Base-by-base conservation (phyloP, 37 sponge, comb jelly and placozoan genomes). In the Crambe crambe region DNA sequence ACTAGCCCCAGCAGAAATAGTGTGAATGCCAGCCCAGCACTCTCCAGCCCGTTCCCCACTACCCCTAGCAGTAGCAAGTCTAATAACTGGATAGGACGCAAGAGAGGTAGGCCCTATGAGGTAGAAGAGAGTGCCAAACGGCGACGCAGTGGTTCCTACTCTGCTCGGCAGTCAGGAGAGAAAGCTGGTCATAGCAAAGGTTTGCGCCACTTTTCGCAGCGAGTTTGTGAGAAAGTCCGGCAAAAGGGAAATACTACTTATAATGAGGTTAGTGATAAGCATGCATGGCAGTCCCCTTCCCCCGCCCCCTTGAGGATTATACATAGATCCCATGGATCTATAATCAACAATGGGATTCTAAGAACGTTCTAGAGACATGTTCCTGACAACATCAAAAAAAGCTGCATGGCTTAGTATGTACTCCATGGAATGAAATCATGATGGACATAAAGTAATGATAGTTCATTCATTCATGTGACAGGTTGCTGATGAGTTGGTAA, bases 401-500 rank as follows among this genome's bases (percentile, higher is more conserved):
- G n/a, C n/a, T n/a, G n/a, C n/a, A n/a, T n/a, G 18, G 3, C 6
- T 17, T 61, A 35, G 3, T 34, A 68, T 68, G 38, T 18, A 36
- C 25, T 31, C 37, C 12, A 47, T 12, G 6, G 51, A 47, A 47
- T 12, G 6, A 47, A 47, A 47, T 15, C 12, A 12, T 47, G 30
- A 62, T 62, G 63, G 6, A 18, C 63, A 62, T 62, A 20, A 20
- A 62, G n/a, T 27, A 62, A 30, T 62, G 63, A 23, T 30, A 62
- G 5, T 20, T 62, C 17, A 20, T 47, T 47, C 51, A 47, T 15
- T 47, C 30, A 21, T 61, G 22, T 5, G 5, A 42, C 39, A 96
- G 94, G 97, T 97, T 81, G 96, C 97, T 70, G 97, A 97, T 83
- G 97, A 97, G 66, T 80, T 97, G 68, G 97, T 97, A 37, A 83